phyloP scores from a whole-genome alignment of 2,797 vertebrate species.

The Megaceryle alcyon region DNA sequence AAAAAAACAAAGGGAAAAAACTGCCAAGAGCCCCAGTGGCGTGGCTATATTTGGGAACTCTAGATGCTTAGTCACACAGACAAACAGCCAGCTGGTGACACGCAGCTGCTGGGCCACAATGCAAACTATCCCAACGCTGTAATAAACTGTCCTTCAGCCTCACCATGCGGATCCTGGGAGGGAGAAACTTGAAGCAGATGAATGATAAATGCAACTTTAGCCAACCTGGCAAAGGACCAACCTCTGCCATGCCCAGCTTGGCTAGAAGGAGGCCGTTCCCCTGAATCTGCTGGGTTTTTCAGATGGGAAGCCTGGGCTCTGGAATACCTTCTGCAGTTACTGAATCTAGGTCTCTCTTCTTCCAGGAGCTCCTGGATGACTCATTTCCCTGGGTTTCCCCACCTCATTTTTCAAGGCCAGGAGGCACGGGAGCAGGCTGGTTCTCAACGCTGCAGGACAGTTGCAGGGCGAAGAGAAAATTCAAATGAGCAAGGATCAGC shows the following conservation, averaged over 20 bases:
- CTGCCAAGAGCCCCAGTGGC: not conserved
- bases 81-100: conserved; percentile 45
- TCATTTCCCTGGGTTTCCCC: conserved; percentile 53
- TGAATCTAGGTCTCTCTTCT: not conserved
- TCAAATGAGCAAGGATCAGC: not conserved
- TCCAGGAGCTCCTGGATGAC: conserved; percentile 34
- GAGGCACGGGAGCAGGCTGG: not conserved
- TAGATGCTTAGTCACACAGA: conserved; percentile 64
- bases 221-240: not conserved
- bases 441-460: not conserved
- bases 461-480: not conserved
- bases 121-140: not conserved
- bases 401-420: conserved; percentile 6
- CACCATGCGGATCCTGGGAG: not conserved
- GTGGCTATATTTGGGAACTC: conserved; percentile 50
- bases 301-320: not conserved
- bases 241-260: not conserved
- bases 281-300: not conserved
- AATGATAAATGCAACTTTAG: not conserved
- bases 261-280: rapidly evolving
- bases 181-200: not conserved
- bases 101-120: conserved; percentile 53
- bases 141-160: conserved; percentile 53
- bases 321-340: not conserved
- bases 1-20: not conserved